phyloP scores from a whole-genome alignment of 2,888 invertebrate species.

The Notocelia uddmanniana region DNA sequence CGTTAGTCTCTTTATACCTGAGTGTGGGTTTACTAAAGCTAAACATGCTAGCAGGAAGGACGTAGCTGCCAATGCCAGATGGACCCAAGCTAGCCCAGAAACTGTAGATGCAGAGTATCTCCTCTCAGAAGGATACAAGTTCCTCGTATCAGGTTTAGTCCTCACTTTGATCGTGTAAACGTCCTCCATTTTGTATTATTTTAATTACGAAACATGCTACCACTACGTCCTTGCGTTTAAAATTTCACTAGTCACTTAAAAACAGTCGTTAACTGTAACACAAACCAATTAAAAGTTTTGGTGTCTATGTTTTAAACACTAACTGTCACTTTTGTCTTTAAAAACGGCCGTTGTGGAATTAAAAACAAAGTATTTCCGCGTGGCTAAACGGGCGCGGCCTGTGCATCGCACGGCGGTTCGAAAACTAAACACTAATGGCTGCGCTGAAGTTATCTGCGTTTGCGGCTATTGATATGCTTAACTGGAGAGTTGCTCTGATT shows the following conservation, averaged over 20 bases:
- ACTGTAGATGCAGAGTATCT: slow-evolving; percentile 89
- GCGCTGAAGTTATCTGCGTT: slow-evolving; percentile 29
- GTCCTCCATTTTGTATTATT: slow-evolving; percentile 85
- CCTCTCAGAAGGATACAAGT: slow-evolving; percentile 88
- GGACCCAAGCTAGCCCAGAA: slow-evolving; percentile 87
- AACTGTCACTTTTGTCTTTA: slow-evolving; percentile 41
- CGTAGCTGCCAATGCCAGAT: slow-evolving; percentile 86
- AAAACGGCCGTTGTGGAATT: slow-evolving; percentile 44
- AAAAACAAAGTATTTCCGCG: slow-evolving; percentile 35
- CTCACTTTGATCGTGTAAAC: slow-evolving; percentile 89
- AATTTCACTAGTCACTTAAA: slow-evolving; percentile 16
- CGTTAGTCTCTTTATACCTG: slow-evolving; percentile 47
- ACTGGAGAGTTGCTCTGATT: slow-evolving; percentile 24
- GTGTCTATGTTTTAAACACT: background rate
- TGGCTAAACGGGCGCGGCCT: slow-evolving; percentile 41
- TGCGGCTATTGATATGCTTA: background rate
- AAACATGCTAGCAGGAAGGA: slow-evolving; percentile 85
- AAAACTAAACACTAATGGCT: slow-evolving; percentile 56
- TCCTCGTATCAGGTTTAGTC: slow-evolving; percentile 86
- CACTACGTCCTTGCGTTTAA: slow-evolving; percentile 20
- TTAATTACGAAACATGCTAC: slow-evolving; percentile 54
- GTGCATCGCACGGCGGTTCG: slow-evolving; percentile 53
- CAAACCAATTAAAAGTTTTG: background rate
- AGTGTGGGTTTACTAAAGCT: slow-evolving; percentile 73
- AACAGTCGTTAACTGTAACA: background rate